Evolutionary conservation across 2,113 vertebrate species (phyloP), one percentile per base, ranked within the genome.

Genomic region (Periophthalmus modestus): DNA sequence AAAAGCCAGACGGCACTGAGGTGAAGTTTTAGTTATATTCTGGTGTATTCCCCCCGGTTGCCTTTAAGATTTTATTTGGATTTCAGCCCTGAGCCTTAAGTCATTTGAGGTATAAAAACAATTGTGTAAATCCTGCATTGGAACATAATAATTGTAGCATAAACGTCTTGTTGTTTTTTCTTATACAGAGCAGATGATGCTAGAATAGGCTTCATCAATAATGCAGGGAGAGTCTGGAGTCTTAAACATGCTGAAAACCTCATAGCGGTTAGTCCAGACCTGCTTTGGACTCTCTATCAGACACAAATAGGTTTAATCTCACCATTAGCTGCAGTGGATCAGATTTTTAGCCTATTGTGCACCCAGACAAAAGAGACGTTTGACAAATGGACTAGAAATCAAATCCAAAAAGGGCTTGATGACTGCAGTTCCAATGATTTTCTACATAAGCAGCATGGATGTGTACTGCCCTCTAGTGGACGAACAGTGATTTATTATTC

Each of bases 131-230:
- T 11, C 10, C 9, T 34, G 19, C 34, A 11, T 65, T 65, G 34
- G 7, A 36, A n/a, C 28, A 65, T 43, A 15, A n/a, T 54, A 54
- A 5, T n/a, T 63, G 16, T 39, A 39, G 16, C 65, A 81, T 74
- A 89, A 59, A 12, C 65, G 75, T 57, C 78, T 79, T 77, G 72
- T 70, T 88, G 85, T 87, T n/a, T 79, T 78, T 81, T 68, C 74
- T 52, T 76, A 83, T 80, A 82, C 77, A 78, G 65, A 74, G 48
- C 65, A 82, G 74, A 87, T 83, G 83, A 78, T 86, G 82, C 85
- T 85, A 85, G 84, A 89, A 91, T 89, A 86, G 79, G 75, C 87
- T 58, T 87, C 81, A 90, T 92, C 86, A 93, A 91, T 92, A 89
- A 93, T 92, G 86, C 88, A 89, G 80, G 3, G 65, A 68, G 74